Conservation (phyloP, 2,113 vertebrate species). For the Plecotus auritus region DNA sequence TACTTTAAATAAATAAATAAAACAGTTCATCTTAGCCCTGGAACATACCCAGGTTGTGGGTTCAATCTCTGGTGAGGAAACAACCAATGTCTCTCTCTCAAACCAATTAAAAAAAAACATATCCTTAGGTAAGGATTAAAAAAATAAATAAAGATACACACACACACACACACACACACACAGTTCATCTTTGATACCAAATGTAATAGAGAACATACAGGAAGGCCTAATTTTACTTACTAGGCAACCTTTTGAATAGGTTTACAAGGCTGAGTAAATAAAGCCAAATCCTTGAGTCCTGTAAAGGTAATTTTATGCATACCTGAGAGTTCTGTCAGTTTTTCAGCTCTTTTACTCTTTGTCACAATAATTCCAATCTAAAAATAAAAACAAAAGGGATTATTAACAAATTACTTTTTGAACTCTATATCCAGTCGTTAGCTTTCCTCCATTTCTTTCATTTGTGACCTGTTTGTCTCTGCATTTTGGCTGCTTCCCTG, state of each 20-base stretch:
- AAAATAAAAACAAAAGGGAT: constrained; percentile 59
- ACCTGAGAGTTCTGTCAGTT: constrained; percentile 97
- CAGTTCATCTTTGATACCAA: neutral
- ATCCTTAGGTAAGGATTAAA: no score
- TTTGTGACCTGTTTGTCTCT: no score
- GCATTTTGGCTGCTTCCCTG: no score
- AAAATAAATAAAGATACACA: no score
- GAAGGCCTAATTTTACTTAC: neutral
- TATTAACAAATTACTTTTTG: constrained; percentile 15
- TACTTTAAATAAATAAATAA: no score
- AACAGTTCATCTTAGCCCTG: no score
- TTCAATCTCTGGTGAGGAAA: no score
- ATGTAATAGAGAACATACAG: neutral
- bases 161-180: neutral
- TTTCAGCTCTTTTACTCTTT: constrained; percentile 96
- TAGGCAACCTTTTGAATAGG: neutral
- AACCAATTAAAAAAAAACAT: no score
- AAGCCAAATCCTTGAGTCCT: neutral
- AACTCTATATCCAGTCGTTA: no score
- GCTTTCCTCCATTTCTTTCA: no score
- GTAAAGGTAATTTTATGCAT: constrained; percentile 52
- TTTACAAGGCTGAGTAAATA: neutral
- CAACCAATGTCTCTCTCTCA: no score
- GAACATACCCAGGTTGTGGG: no score
- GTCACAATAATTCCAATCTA: constrained; percentile 96